Conservation (phyloP, 2,888 invertebrate genomes). For the Phengaris arion region DNA sequence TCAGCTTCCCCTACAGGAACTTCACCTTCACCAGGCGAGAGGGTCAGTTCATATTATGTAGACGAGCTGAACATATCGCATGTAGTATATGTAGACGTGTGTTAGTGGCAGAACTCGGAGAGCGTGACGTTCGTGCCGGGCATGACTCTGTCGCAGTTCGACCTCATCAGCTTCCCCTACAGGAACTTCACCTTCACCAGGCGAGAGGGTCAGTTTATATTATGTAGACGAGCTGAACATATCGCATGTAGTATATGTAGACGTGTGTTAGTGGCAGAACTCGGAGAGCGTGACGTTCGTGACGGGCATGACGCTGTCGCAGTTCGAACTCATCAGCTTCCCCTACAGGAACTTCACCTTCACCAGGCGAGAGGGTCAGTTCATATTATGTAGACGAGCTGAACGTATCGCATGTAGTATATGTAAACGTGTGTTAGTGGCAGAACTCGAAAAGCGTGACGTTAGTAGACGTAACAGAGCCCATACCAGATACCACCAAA, state of each 20-base stretch:
- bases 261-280: slow-evolving; percentile 89
- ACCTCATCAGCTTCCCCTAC: slow-evolving; percentile 91
- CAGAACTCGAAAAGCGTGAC: slow-evolving; percentile 89
- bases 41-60: slow-evolving; percentile 66
- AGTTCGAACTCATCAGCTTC: slow-evolving; percentile 94
- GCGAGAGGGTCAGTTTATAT: slow-evolving; percentile 82
- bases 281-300: slow-evolving; percentile 91
- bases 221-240: neutral
- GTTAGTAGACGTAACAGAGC: slow-evolving; percentile 47
- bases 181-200: slow-evolving; percentile 89
- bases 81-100: slow-evolving; percentile 49
- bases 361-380: slow-evolving; percentile 86
- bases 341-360: slow-evolving; percentile 91
- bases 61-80: too few species aligned
- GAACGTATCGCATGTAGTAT: neutral
- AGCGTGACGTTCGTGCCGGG: slow-evolving; percentile 93
- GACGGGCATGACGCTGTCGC: slow-evolving; percentile 94
- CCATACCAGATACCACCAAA: neutral
- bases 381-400: neutral
- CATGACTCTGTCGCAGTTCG: slow-evolving; percentile 96
- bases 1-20: slow-evolving; percentile 91
- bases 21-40: slow-evolving; percentile 89
- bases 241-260: too few species aligned
- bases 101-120: slow-evolving; percentile 90
- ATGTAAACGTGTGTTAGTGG: slow-evolving; percentile 84